A percentile compares a stretch with the other conserved stretches of the same genome.
phyloP scores from a whole-genome alignment of 2,113 vertebrate genomes.

The Hassar affinis region DNA sequence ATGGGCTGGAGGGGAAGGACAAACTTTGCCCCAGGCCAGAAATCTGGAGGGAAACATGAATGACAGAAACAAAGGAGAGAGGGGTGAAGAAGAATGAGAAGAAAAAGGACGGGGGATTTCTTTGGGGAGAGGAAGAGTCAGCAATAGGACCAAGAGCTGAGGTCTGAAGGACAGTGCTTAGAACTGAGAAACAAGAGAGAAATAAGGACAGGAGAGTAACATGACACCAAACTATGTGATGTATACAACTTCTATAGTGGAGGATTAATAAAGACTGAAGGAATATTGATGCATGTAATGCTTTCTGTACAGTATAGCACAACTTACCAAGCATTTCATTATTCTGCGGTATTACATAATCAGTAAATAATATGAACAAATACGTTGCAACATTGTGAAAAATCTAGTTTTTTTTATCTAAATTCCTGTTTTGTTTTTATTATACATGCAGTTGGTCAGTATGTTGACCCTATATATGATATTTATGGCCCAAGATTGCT shows the following conservation, averaged over 20 bases:
- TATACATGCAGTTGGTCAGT: neutral
- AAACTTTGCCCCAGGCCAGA: constrained; percentile 54
- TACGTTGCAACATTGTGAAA: neutral
- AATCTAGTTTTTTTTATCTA: neutral
- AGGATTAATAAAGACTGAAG: neutral
- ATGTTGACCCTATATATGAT: neutral
- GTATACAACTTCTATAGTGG: neutral
- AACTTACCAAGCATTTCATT: neutral
- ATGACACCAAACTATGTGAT: neutral
- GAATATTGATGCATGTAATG: too few relatives aligned
- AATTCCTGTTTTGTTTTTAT: neutral
- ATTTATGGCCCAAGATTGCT: neutral
- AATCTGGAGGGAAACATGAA: constrained; percentile 61
- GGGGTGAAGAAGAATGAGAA: constrained; percentile 51
- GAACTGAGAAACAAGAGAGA: constrained; percentile 27
- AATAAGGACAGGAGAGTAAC: constrained; percentile 5
- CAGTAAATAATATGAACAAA: too few relatives aligned
- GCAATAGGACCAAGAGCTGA: constrained; percentile 43
- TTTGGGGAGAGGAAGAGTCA: constrained; percentile 15
- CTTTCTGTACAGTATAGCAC: neutral
- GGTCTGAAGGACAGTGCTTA: constrained; percentile 30
- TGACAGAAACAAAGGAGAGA: constrained; percentile 60
- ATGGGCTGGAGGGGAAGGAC: constrained; percentile 59
- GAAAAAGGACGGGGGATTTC: constrained; percentile 41
- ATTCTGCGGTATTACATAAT: too few relatives aligned